Evolutionary conservation across 2,888 invertebrate species (phyloP), one percentile per base, ranked within the genome.

Genomic region (Heteromurus nitidus): DNA sequence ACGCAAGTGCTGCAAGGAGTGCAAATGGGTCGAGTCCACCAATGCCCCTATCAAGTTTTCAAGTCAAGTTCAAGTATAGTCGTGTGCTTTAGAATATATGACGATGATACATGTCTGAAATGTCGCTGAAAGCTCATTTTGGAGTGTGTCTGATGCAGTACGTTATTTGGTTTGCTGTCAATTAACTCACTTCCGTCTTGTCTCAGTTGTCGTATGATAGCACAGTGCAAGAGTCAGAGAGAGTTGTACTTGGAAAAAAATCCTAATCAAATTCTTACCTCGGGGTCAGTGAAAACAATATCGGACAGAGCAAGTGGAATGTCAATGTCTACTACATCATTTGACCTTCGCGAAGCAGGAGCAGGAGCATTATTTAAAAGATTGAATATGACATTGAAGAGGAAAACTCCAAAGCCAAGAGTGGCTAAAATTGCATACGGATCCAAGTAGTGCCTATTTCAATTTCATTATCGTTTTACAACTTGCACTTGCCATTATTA

Each of bases 301-400:
- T 88, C 88, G 3, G 88, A 87, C 9, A 87, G 83, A 24, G 82
- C 87, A 42, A 88, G 84, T 3, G 88, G 88, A 7, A 87, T 83
- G 73, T 87, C 87, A 60, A 88, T 67, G 75, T 88, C 87, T 7
- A 76, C 65, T 13, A 87, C 87, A 77, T 88, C 86, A 20, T 87
- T 70, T 1, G 86, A 86, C 68, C 88, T 74, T 42, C 84, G 85
- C 50, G 86, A 85, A 30, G 81, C 47, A 67, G 58, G 67, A 11
- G 70, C 74, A 30, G 83, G 84, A 30, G 83, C 76, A 75, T 86
- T 86, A 79, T 88, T 87, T 67, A 88, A 85, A n/a, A 88, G 82
- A 84, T 88, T 88, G 82, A 87, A 88, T 74, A 88, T 88, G 24
- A 88, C 87, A 84, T 87, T 88, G 86, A 88, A 88, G 24, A 88